Conservation (phyloP, 2,888 invertebrate species). For the Thumatha senex region DNA sequence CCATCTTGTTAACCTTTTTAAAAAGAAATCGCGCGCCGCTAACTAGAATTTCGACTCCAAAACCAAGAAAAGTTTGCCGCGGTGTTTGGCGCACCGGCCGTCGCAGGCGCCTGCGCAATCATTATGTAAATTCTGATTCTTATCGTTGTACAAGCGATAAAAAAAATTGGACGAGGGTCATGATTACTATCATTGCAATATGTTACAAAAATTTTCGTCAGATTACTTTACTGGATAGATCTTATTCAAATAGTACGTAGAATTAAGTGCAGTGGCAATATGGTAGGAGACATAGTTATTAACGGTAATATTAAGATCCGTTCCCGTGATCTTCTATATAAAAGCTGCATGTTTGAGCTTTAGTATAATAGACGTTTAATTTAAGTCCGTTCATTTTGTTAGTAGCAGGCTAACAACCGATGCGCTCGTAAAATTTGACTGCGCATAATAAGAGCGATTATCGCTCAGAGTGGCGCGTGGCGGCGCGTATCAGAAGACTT, state of each 20-base stretch:
- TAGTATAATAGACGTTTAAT: constrained; percentile 70
- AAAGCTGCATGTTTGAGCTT: constrained; percentile 55
- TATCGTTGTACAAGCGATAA: constrained; percentile 59
- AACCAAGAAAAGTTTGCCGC: constrained; percentile 76
- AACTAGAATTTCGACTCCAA: constrained; percentile 82
- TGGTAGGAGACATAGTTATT: constrained; percentile 47
- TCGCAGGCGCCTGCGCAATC: constrained; percentile 76
- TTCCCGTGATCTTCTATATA: constrained; percentile 60
- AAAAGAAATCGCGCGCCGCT: constrained; percentile 80
- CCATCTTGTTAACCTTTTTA: constrained; percentile 82
- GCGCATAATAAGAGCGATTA: constrained; percentile 78
- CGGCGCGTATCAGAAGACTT: constrained; percentile 57
- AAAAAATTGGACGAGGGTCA: constrained; percentile 50
- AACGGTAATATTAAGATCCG: constrained; percentile 56
- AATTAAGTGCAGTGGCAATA: constrained; percentile 30
- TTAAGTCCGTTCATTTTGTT: constrained; percentile 70
- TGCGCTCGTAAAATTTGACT: constrained; percentile 81
- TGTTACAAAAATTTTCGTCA: constrained; percentile 54
- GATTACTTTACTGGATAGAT: constrained; percentile 57
- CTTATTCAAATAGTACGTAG: constrained; percentile 47
- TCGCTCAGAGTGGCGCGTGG: constrained; percentile 61
- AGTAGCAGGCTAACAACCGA: constrained; percentile 70
- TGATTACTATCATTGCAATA: constrained; percentile 56
- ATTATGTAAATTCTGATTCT: constrained; percentile 76
- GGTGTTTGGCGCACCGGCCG: constrained; percentile 60